Conservation (phyloP, 2,888 invertebrate genomes). For the Marasmarcha lunaedactyla region DNA sequence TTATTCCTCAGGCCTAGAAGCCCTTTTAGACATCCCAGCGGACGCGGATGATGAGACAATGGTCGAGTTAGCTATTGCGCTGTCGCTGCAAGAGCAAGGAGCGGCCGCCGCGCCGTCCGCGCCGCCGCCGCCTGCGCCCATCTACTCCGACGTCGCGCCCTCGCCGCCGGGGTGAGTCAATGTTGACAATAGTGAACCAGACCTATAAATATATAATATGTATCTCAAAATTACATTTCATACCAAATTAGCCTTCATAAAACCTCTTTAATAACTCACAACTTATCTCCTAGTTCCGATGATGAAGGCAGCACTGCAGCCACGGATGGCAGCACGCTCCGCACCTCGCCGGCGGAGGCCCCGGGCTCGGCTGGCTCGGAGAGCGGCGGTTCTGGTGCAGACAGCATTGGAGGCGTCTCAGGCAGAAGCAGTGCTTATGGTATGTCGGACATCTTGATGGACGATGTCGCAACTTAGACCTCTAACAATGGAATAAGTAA, state of each 20-base stretch:
- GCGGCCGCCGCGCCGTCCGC: slow-evolving; percentile 40
- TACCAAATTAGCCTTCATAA: too few species aligned
- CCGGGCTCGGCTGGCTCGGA: slow-evolving; percentile 80
- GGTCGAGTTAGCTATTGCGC: slow-evolving; percentile 95
- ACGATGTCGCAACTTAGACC: too few species aligned
- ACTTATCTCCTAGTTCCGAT: too few species aligned
- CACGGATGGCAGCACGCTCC: slow-evolving; percentile 92
- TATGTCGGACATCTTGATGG: too few species aligned
- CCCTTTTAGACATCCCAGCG: slow-evolving; percentile 88
- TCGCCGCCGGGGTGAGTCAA: slow-evolving; percentile 76
- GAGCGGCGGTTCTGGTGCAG: slow-evolving; percentile 92
- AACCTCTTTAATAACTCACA: too few species aligned
- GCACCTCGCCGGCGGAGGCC: slow-evolving; percentile 64
- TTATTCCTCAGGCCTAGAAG: slow-evolving; percentile 82
- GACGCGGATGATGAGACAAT: slow-evolving; percentile 97
- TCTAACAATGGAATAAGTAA: too few species aligned
- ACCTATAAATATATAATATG: neutral
- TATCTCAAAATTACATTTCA: too few species aligned
- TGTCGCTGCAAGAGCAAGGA: slow-evolving; percentile 90
- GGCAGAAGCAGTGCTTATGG: slow-evolving; percentile 94
- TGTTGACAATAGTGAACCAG: too few species aligned
- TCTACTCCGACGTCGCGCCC: slow-evolving; percentile 83
- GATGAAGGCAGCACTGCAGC: slow-evolving; percentile 96
- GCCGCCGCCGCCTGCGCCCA: slow-evolving; percentile 45
- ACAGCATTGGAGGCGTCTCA: slow-evolving; percentile 94